These are phyloP conservation scores for Drosophila ogumai DNA, from an alignment of 1,140 invertebrate species.

Conservation along the genomic window DNA sequence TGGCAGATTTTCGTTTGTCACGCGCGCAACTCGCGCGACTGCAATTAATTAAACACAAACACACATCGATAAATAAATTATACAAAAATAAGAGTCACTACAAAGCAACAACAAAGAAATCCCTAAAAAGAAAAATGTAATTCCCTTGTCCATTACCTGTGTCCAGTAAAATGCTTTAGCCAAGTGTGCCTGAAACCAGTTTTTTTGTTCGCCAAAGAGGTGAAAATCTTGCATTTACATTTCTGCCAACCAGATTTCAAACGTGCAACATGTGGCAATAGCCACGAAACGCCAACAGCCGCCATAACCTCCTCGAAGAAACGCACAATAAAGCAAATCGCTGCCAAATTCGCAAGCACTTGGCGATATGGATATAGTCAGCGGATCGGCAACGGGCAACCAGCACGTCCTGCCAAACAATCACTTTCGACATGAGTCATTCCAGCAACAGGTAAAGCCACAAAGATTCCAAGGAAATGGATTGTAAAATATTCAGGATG, in stretches of 20 bases:
- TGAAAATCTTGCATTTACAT: conserved; percentile 63
- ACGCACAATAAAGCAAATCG: conserved; percentile 22
- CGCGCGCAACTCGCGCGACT: conserved; percentile 66
- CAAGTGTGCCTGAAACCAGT: conserved; percentile 49
- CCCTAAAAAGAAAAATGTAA: conserved; percentile 38
- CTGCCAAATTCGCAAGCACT: conserved; percentile 16
- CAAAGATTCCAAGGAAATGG: conserved; percentile 14
- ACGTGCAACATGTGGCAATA: conserved; percentile 61
- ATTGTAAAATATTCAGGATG: not conserved
- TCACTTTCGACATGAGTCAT: conserved; percentile 83
- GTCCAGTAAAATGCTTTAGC: conserved; percentile 42
- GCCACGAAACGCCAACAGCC: conserved; percentile 24
- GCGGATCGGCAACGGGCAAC: conserved; percentile 68
- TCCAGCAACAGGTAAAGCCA: conserved; percentile 80
- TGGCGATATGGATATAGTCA: conserved; percentile 79
- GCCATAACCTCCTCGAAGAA: conserved; percentile 29
- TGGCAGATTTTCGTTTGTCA: conserved; percentile 54
- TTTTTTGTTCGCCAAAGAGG: conserved; percentile 23
- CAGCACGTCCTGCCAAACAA: conserved; percentile 83
- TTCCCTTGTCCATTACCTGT: conserved; percentile 43
- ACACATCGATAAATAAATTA: conserved; percentile 12
- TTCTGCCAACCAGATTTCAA: conserved; percentile 49
- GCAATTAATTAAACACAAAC: conserved; percentile 40
- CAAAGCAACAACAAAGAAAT: conserved; percentile 19
- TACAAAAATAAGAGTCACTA: not conserved